A percentile compares a stretch with the other conserved stretches of the same genome.
Evolutionary conservation across 2,888 invertebrate species (phyloP).

Genomic region (Marasmarcha lunaedactyla): DNA sequence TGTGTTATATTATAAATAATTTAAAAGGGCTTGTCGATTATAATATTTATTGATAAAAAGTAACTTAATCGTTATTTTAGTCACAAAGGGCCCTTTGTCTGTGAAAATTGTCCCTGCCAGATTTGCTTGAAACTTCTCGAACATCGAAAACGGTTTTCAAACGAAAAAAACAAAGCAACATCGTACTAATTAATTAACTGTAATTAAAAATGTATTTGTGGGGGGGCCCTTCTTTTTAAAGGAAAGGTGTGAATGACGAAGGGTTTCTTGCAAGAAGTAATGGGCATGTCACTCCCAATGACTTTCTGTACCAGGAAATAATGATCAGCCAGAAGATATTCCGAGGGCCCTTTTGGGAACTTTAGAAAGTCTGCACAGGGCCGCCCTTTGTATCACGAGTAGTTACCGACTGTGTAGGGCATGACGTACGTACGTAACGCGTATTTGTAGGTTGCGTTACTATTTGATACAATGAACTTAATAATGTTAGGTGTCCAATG

Average conservation of each 20-base stretch:
- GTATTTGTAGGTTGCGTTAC: too few species aligned
- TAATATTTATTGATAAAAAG: constrained; percentile 35
- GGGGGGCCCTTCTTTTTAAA: constrained; percentile 18
- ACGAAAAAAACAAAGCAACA: neutral
- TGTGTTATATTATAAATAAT: constrained; percentile 72
- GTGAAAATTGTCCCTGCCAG: neutral
- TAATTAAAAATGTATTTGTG: constrained; percentile 37
- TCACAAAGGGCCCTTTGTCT: neutral
- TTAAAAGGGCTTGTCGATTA: constrained; percentile 61
- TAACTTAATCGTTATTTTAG: constrained; percentile 17
- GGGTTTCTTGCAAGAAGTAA: constrained; percentile 60
- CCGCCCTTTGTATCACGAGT: neutral
- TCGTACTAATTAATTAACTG: constrained; percentile 27
- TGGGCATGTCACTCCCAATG: constrained; percentile 73
- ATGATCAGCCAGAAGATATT: constrained; percentile 19
- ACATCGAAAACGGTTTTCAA: too few species aligned
- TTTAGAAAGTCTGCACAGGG: constrained; percentile 11
- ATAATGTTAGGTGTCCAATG: too few species aligned
- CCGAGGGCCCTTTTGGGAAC: constrained; percentile 2
- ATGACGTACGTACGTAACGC: too few species aligned
- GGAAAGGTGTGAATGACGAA: constrained; percentile 54
- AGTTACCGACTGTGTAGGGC: too few species aligned
- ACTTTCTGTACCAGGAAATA: constrained; percentile 62
- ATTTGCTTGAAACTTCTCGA: too few species aligned
- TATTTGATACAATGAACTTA: too few species aligned